Base-by-base conservation (phyloP, 2,113 vertebrate genomes). In the Orcinus orca region DNA sequence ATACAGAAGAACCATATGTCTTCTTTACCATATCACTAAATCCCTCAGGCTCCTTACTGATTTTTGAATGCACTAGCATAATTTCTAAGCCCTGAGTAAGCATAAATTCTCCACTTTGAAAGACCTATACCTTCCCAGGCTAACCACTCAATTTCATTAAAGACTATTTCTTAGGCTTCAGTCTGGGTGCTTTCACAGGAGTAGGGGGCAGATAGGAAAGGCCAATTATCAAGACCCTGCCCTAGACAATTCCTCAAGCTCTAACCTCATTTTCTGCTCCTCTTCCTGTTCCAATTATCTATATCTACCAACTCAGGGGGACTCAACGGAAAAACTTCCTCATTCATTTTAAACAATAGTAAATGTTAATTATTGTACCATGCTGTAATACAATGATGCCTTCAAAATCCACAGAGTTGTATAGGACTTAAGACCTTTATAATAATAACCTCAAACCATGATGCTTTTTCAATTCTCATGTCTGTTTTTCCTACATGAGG, bases 191-290 rank as follows among this genome's bases (percentile, higher is more conserved):
- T 82, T 89, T 96, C 62, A 68, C 11, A 55, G 58, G 31, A 68
- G 38, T 67, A 31, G 31, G 31, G 15, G 41, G 4, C n/a, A 80
- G n/a, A 23, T n/a, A 79, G 63, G n/a, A 79, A 65, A 84, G 26
- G 38, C 29, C 95, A 90, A 71, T 87, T 94, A 83, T 63, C 55
- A 94, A 8, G 47, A 25, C 41, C 31, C 20, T 84, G 29, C 33
- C 92, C 81, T 77, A 62, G 21, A 68, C 33, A 62, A 31, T 55
- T 92, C 70, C 94, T 87, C 33, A 89, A 73, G n/a, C n/a, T 87
- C 63, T 92, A 87, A 70, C 25, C 21, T 95, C 63, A 96, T 94
- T 97, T 96, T 92, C 63, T 96, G 65, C 26, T 74, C 74, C 29
- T 55, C 68, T 95, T 90, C 79, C 84, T 33, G 62, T 47, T 95